Evolutionary conservation across 1,140 invertebrate species (phyloP), one percentile per base, ranked within the genome.

Genomic region (Macrosteles quadrilineatus): DNA sequence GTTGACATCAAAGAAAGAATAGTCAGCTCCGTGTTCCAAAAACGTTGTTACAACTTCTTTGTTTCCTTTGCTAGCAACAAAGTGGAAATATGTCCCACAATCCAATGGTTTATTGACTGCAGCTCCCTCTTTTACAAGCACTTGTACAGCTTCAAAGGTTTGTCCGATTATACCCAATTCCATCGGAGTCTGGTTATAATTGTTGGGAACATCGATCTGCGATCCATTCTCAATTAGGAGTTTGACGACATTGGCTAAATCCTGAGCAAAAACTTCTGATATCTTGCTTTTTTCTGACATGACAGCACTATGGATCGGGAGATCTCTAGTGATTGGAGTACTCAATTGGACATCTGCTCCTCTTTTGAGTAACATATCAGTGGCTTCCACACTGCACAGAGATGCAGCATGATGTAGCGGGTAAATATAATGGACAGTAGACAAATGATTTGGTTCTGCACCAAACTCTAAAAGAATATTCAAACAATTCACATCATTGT

Each of bases 81-180:
- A 59, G 55, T 59, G 55, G 55, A 59, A 59, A 59, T 29, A 4
- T 2, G 55, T 59, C n/a, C 23, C 55, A 14, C 27, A 25, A 59
- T 59, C 55, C 25, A 59, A 14, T 27, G 9, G 9, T 59, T 29
- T 25, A n/a, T 59, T 59, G 55, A 59, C 27, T 6, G 21, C 6
- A 9, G 27, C 21, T 4, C 55, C 55, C 25, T 59, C 27, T 30
- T n/a, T 59, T 4, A 59, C 55, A 21, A 59, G 27, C 9, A 59
- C 2, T 29, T 59, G 4, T 14, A 59, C 55, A 27, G 27, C 6
- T 9, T n/a, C 6, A 25, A 59, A 59, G 55, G 25, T 59, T n/a
- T 59, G 2, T 23, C 27, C 55, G 3, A 11, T 59, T 6, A 59
- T 25, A n/a, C 21, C 55, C 9, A 59, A 23, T 29, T 59, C 21